A percentile compares a stretch with the other conserved stretches of the same genome.
phyloP scores from a whole-genome alignment of 2,113 vertebrate species.

The Phylloscopus trochiloides region DNA sequence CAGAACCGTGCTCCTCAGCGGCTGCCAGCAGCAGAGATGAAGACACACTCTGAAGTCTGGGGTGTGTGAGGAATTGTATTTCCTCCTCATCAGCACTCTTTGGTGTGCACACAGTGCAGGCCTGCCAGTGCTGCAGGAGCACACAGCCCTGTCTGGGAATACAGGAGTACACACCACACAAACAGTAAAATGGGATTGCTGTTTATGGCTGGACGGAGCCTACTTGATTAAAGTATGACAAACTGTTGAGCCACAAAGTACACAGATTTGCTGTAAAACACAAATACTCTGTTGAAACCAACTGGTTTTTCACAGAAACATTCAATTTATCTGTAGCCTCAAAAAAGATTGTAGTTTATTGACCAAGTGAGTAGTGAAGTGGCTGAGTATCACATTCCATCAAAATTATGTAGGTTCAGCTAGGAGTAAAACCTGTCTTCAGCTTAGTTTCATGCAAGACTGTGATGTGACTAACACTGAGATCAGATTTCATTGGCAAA shows the following conservation, averaged over 20 bases:
- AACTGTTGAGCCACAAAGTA: background rate
- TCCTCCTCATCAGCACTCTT: background rate
- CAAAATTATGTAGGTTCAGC: background rate
- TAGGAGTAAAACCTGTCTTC: background rate
- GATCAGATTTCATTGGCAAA: constrained; percentile 26
- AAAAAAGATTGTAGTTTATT: constrained; percentile 8
- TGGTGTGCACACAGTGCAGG: background rate
- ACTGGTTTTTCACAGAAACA: background rate
- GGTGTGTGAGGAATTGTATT: background rate
- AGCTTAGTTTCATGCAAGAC: background rate
- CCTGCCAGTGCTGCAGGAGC: background rate
- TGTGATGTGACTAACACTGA: background rate
- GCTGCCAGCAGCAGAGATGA: background rate
- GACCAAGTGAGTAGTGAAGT: background rate
- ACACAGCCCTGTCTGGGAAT: background rate
- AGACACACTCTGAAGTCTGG: background rate
- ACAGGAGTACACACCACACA: background rate
- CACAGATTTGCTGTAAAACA: background rate
- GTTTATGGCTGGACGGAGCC: background rate
- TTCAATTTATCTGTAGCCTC: background rate
- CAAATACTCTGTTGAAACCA: background rate
- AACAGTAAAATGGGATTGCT: background rate
- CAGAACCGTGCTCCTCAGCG: background rate
- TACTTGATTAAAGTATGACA: background rate
- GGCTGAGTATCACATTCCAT: background rate